Evolutionary conservation across 1,140 invertebrate species (phyloP).

Genomic region (Propsilocerus akamusi): DNA sequence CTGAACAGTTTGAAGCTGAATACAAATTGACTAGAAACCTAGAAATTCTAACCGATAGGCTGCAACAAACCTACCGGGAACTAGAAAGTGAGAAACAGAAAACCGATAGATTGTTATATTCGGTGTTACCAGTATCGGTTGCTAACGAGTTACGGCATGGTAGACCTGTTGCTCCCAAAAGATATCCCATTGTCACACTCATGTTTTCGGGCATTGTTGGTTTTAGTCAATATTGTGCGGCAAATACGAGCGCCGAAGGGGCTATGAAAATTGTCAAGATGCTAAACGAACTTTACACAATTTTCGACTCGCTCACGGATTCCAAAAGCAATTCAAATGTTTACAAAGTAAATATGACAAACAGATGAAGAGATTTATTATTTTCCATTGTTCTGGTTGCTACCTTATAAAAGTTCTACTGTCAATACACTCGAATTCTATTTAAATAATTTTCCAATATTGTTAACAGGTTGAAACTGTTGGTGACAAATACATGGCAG

Average conservation of each 20-base stretch:
- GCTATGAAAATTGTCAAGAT: conserved; percentile 87
- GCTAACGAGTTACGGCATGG: conserved; percentile 83
- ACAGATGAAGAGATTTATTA: too few species aligned
- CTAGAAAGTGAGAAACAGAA: conserved; percentile 91
- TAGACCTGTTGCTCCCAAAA: conserved; percentile 64
- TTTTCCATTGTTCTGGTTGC: too few species aligned
- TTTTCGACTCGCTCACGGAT: conserved; percentile 81
- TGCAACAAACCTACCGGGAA: conserved; percentile 88
- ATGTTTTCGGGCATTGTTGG: conserved; percentile 90
- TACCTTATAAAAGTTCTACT: background rate
- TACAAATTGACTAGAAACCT: conserved; percentile 93
- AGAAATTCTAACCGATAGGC: conserved; percentile 88
- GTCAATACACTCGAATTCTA: background rate
- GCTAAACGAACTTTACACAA: conserved; percentile 78
- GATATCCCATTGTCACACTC: conserved; percentile 73
- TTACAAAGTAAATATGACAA: conserved; percentile 58
- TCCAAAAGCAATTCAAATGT: conserved; percentile 81
- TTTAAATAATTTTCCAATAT: background rate
- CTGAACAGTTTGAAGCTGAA: conserved; percentile 94
- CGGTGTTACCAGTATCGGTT: conserved; percentile 80
- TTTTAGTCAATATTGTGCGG: conserved; percentile 72
- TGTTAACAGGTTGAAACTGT: conserved; percentile 87
- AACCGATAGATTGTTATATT: conserved; percentile 93
- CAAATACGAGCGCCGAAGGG: conserved; percentile 65
- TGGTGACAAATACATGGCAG: conserved; percentile 98